Conservation (phyloP, 2,888 invertebrate species). For the Amblyjoppa proteus region DNA sequence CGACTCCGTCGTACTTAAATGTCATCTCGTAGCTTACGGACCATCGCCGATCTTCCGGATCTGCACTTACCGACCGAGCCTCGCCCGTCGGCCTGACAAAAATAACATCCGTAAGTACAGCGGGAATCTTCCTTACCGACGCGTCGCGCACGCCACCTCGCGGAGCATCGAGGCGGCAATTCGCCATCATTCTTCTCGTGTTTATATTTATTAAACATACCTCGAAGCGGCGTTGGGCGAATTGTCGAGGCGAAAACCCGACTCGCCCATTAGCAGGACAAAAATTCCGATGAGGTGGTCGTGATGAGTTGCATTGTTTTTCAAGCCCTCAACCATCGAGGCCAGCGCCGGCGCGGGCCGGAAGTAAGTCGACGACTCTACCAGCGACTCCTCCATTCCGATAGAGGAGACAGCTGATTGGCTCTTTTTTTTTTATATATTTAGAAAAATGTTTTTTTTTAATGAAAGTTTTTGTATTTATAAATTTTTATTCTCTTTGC, state of each 20-base stretch:
- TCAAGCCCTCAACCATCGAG: constrained; percentile 68
- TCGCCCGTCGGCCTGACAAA: constrained; percentile 5
- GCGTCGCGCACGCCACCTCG: not conserved
- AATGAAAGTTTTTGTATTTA: no score
- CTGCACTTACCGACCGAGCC: constrained; percentile 23
- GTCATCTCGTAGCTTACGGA: constrained; percentile 73
- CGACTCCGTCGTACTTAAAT: constrained; percentile 67
- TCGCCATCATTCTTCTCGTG: not conserved
- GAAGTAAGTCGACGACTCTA: constrained; percentile 77
- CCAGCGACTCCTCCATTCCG: constrained; percentile 70
- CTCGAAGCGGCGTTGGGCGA: constrained; percentile 11
- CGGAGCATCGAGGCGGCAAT: not conserved
- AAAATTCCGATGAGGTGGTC: constrained; percentile 79
- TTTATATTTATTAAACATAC: constrained; percentile 36
- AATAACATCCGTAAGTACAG: not conserved
- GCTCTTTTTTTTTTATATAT: not conserved
- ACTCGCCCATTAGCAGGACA: constrained; percentile 78
- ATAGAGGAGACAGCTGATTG: not conserved
- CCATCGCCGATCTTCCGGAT: constrained; percentile 73
- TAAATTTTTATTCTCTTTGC: not conserved
- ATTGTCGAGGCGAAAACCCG: constrained; percentile 72
- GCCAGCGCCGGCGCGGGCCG: constrained; percentile 74
- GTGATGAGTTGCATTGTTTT: constrained; percentile 73
- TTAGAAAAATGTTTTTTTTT: no score
- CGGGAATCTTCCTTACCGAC: constrained; percentile 9